Evolutionary conservation across 2,113 vertebrate genomes (phyloP).

Genomic region (Stegostoma tigrinum): DNA sequence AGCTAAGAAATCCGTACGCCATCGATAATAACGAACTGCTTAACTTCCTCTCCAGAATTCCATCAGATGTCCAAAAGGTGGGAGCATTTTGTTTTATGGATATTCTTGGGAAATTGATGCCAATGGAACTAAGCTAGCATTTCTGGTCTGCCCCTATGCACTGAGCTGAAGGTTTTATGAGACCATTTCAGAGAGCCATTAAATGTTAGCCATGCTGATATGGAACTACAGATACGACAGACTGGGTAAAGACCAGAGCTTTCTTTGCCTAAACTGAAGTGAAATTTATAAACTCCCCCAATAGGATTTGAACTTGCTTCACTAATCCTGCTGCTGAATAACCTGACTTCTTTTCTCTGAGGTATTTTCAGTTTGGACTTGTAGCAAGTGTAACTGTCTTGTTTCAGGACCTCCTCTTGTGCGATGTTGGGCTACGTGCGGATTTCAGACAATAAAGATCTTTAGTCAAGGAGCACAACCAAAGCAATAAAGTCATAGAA

Average conservation of each 20-base stretch:
- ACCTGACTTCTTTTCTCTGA: neutral
- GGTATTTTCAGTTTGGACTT: neutral
- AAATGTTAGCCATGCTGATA: neutral
- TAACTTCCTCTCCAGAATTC: conserved; percentile 94
- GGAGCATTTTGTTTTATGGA: conserved; percentile 38
- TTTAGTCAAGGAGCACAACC: too few relatives aligned
- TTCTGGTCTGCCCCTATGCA: neutral
- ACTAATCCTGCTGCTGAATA: neutral
- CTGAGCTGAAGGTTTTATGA: neutral
- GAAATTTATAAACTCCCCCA: neutral
- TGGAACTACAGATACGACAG: neutral
- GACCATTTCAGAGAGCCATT: neutral
- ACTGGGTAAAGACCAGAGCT: too few relatives aligned
- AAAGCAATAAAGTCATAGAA: neutral
- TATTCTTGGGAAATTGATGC: neutral
- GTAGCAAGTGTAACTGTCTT: neutral
- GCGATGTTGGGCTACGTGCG: neutral
- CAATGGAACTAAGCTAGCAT: neutral
- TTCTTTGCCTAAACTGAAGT: neutral
- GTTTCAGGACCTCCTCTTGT: neutral
- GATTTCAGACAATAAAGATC: neutral
- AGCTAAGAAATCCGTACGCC: conserved; percentile 81
- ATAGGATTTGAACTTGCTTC: neutral
- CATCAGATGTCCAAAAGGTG: conserved; percentile 97
- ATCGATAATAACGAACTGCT: conserved; percentile 88